Base-by-base conservation (phyloP, 2,797 vertebrate species). In the Chaenodraco wilsoni region DNA sequence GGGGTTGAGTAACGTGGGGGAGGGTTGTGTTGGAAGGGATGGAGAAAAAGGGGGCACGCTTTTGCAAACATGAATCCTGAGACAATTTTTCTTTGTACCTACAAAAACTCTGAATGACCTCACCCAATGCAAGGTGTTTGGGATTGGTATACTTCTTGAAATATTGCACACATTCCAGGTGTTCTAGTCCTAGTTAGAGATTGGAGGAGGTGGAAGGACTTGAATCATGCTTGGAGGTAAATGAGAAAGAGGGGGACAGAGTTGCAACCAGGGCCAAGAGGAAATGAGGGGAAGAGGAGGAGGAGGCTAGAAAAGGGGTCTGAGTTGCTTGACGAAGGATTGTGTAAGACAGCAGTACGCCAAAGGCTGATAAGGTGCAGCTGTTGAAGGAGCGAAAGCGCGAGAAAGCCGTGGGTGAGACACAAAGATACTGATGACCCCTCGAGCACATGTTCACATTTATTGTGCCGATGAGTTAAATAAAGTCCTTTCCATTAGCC, bases 341-440 rank as follows among this genome's bases (percentile, higher is more conserved):
- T 87, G 86, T 82, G 88, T 81, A 87, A 84, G 81, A 88, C 85
- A 81, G 83, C 61, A 9, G 62, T 57, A 65, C 75, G 86, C 91
- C 90, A 87, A 81, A 65, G 55, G 19, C 79, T 93, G 93, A 95
- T 93, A 91, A 86, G 90, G 81, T 89, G 78, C 94, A 94, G 94
- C 93, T 94, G 94, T 90, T 68, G 79, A 84, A 69, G 69, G 68
- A 77, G 63, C 19, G 21, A 79, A 33, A 63, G 51, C 59, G 41
- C 1, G 21, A 70, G 66, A 69, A 55, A 62, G 33, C 46, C 23
- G 48, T 16, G 61, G 67, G 44, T n/a, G 48, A 77, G 68, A 66
- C 37, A 17, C 13, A 55, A 49, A 64, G 60, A 89, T 55, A 54
- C 64, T 17, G 23, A 66, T 66, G 80, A 80, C 60, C 72, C 33